Conservation (phyloP, 2,888 invertebrate genomes). For the Empis livida region DNA sequence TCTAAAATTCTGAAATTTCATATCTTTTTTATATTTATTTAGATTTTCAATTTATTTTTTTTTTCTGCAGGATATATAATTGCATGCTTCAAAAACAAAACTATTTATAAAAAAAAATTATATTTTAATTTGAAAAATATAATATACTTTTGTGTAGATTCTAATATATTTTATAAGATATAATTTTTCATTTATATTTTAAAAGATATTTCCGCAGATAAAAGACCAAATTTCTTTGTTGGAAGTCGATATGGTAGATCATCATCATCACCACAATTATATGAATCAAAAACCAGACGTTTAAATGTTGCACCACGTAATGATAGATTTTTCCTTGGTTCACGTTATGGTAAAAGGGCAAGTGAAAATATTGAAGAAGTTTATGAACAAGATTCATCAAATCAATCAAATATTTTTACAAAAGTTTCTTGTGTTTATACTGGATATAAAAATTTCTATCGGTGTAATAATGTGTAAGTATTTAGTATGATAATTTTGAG, state of each 20-base stretch:
- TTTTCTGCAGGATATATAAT: no score
- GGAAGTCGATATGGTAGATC: slow-evolving; percentile 38
- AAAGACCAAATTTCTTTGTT: slow-evolving; percentile 35
- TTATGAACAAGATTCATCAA: slow-evolving; percentile 19
- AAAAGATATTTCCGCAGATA: slow-evolving; percentile 13
- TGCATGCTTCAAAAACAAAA: no score
- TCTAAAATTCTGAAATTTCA: no score
- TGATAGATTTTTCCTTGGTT: slow-evolving; percentile 35
- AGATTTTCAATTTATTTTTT: no score
- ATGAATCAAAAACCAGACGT: slow-evolving; percentile 25
- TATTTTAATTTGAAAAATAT: no score
- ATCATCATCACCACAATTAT: slow-evolving; percentile 19
- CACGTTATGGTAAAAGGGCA: slow-evolving; percentile 33
- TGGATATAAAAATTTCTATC: slow-evolving; percentile 40
- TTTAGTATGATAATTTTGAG: no score
- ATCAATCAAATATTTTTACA: slow-evolving; percentile 17
- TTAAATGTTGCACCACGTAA: slow-evolving; percentile 33
- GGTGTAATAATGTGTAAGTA: slow-evolving; percentile 39
- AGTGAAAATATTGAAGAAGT: slow-evolving; percentile 19
- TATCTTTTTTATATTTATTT: no score
- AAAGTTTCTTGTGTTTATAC: slow-evolving; percentile 37
- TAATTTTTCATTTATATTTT: no score
- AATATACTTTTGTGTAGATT: no score
- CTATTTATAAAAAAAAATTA: no score
- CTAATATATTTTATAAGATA: no score